Percentiles rank a stretch among this genome's conserved stretches.
Conservation (phyloP, 2,797 vertebrate species). For the Adelosebastes latens region DNA sequence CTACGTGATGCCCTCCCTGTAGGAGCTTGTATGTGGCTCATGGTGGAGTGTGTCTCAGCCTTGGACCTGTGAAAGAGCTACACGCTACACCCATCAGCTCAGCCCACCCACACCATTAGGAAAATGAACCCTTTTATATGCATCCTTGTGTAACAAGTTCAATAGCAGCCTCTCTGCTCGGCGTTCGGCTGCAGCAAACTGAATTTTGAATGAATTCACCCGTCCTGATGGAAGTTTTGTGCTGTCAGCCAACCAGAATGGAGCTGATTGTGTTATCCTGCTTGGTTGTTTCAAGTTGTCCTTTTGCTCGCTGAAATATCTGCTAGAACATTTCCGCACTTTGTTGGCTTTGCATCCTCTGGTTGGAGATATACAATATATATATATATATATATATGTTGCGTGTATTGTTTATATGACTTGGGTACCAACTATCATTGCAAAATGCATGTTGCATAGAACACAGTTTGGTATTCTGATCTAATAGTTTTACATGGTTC, state of each 20-base stretch:
- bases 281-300: background rate
- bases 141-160: slow-evolving; percentile 3
- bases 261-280: slow-evolving; percentile 20
- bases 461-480: background rate
- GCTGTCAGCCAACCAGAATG: slow-evolving; percentile 9
- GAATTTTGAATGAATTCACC: slow-evolving; percentile 34
- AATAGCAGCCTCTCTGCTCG: background rate
- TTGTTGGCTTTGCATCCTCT: background rate
- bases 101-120: slow-evolving; percentile 20
- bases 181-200: background rate
- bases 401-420: background rate
- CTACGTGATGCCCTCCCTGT: slow-evolving; percentile 7
- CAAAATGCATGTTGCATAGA: background rate
- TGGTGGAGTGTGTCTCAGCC: background rate
- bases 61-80: slow-evolving; percentile 5
- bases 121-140: slow-evolving; percentile 16
- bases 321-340: slow-evolving; percentile 2
- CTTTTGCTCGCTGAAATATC: background rate
- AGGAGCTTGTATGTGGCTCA: background rate
- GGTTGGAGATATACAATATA: no score
- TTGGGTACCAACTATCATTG: no score
- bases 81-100: background rate
- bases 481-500: background rate
- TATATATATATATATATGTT: background rate
- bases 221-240: background rate